Conservation (phyloP, 2,113 vertebrate genomes). For the Paradoxurus hermaphroditus region DNA sequence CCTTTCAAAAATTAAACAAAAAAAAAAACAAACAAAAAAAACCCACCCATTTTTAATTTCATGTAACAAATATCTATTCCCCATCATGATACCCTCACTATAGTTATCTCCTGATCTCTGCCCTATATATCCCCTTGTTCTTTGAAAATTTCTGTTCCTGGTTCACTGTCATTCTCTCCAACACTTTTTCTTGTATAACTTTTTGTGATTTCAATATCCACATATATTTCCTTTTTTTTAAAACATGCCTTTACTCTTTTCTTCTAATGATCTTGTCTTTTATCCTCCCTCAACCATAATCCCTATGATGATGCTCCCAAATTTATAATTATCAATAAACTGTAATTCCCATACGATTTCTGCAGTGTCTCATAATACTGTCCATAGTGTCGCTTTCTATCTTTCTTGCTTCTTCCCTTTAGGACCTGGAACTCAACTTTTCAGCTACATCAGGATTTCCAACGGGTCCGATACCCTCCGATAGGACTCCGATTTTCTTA, state of each 20-base stretch:
- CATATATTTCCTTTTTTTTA: background rate
- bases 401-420: background rate
- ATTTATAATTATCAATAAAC: background rate
- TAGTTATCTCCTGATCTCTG: background rate
- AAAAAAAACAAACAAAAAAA: background rate
- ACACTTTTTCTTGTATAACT: background rate
- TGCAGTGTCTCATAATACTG: background rate
- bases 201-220: background rate
- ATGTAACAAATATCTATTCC: background rate
- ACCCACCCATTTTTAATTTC: background rate
- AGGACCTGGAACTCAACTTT: background rate
- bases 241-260: background rate
- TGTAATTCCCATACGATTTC: background rate
- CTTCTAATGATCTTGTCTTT: background rate
- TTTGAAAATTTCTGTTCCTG: background rate
- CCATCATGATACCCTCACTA: fast-evolving
- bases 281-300: background rate
- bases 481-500: background rate
- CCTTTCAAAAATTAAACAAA: background rate
- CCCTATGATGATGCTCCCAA: background rate
- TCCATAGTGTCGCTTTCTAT: background rate
- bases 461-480: background rate
- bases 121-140: background rate
- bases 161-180: background rate
- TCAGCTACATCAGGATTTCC: background rate